Evolutionary conservation across 2,888 invertebrate species (phyloP).

Genomic region (Atethmia centrago): DNA sequence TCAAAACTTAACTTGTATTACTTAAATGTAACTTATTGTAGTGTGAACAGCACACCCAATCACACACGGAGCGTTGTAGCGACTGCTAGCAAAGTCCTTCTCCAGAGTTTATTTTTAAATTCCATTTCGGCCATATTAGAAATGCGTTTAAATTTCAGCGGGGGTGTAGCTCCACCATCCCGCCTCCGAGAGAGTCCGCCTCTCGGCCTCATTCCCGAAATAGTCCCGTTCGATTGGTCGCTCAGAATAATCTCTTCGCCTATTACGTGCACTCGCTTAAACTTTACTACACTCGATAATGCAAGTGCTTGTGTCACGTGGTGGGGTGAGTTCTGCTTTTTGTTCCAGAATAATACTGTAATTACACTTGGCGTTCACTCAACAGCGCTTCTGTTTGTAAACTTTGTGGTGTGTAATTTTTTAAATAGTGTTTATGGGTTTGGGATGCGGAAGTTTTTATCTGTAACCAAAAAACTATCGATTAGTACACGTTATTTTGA

Average conservation of each 20-base stretch:
- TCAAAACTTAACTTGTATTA: background rate
- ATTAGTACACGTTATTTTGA: background rate
- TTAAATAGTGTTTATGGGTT: slow-evolving; percentile 1
- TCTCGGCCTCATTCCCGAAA: slow-evolving; percentile 80
- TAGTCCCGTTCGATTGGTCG: slow-evolving; percentile 84
- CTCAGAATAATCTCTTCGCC: slow-evolving; percentile 78
- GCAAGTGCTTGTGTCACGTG: slow-evolving; percentile 34
- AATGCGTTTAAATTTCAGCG: slow-evolving; percentile 72
- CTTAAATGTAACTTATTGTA: slow-evolving; percentile 32
- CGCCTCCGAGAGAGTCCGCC: slow-evolving; percentile 82
- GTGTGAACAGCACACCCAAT: background rate
- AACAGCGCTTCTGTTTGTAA: slow-evolving; percentile 23
- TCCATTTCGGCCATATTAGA: slow-evolving; percentile 71
- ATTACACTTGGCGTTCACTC: slow-evolving; percentile 21
- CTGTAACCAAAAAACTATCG: slow-evolving; percentile 1
- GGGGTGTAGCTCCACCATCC: slow-evolving; percentile 72
- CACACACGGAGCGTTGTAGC: background rate
- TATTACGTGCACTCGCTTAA: slow-evolving; percentile 77
- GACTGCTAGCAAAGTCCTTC: slow-evolving; percentile 19
- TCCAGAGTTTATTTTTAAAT: slow-evolving; percentile 65
- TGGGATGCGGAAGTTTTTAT: background rate
- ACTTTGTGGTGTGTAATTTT: background rate
- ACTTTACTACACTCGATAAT: slow-evolving; percentile 64
- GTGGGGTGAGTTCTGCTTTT: slow-evolving; percentile 29
- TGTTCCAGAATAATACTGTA: slow-evolving; percentile 47